Conservation (phyloP, 2,113 vertebrate genomes). For the Chionodraco myersi region DNA sequence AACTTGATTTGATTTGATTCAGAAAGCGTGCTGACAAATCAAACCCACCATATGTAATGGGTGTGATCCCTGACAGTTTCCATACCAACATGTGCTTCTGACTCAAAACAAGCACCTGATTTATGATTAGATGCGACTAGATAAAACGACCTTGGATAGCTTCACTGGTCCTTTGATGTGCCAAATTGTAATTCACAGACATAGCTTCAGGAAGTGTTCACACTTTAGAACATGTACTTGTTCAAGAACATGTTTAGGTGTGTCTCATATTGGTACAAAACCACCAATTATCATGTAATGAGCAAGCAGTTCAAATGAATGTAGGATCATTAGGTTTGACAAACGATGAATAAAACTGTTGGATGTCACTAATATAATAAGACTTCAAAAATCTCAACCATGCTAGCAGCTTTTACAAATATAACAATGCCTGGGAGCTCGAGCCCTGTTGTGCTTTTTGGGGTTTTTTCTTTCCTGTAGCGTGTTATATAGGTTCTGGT, state of each 20-base stretch:
- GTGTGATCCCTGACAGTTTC: background rate
- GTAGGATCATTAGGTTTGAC: background rate
- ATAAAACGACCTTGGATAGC: background rate
- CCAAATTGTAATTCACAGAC: background rate
- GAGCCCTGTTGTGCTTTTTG: too few relatives aligned
- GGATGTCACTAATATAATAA: too few relatives aligned
- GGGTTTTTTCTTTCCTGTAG: too few relatives aligned
- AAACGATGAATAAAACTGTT: too few relatives aligned
- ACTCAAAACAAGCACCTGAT: constrained; percentile 1
- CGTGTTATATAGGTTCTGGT: too few relatives aligned
- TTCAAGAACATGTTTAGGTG: background rate
- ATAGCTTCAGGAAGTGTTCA: background rate
- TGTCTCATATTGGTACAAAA: background rate
- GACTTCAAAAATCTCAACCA: too few relatives aligned
- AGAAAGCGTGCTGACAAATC: background rate
- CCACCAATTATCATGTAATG: background rate
- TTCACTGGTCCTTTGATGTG: background rate
- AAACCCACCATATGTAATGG: background rate
- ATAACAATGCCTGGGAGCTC: too few relatives aligned
- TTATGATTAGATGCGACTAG: background rate
- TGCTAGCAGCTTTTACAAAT: too few relatives aligned
- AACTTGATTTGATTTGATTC: background rate
- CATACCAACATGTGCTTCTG: background rate
- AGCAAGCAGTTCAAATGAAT: background rate
- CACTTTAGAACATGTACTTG: background rate